Conservation (phyloP, 2,113 vertebrate species). For the Canis aureus region DNA sequence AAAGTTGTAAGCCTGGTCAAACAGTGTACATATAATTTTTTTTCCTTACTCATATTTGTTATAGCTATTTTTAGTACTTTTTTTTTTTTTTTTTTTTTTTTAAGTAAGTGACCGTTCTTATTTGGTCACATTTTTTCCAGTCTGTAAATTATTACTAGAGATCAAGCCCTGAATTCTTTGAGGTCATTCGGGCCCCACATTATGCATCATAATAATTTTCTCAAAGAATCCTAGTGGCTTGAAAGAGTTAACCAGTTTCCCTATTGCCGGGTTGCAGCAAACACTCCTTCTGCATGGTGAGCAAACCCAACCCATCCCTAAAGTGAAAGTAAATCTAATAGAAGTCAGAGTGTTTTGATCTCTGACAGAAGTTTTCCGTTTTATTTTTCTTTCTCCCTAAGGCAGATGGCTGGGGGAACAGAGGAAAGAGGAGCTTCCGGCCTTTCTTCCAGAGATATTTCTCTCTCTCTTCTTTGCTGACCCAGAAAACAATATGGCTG, state of each 20-base stretch:
- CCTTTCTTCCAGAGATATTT: not conserved
- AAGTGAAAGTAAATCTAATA: not conserved
- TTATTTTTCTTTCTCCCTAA: not conserved
- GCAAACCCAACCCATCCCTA: not conserved
- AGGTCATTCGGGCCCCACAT: not conserved
- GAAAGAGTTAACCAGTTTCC: not conserved
- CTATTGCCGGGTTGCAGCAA: too few relatives aligned
- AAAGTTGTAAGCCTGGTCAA: constrained; percentile 26
- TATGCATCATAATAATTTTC: not conserved
- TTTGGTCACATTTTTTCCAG: constrained; percentile 54
- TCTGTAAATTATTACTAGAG: not conserved
- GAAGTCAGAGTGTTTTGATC: constrained; percentile 7
- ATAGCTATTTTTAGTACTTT: constrained; percentile 54
- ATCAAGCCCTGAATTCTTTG: not conserved
- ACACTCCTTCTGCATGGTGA: not conserved
- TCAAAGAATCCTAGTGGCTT: not conserved
- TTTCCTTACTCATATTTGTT: not conserved
- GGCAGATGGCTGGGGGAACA: too few relatives aligned
- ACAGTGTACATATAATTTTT: not conserved
- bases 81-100: not conserved
- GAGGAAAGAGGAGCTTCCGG: not conserved
- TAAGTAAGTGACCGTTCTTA: constrained; percentile 45
- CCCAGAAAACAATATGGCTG: not conserved
- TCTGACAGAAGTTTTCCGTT: not conserved
- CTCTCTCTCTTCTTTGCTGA: not conserved